phyloP scores from a whole-genome alignment of 2,888 invertebrate genomes.

The Taenaris catops region DNA sequence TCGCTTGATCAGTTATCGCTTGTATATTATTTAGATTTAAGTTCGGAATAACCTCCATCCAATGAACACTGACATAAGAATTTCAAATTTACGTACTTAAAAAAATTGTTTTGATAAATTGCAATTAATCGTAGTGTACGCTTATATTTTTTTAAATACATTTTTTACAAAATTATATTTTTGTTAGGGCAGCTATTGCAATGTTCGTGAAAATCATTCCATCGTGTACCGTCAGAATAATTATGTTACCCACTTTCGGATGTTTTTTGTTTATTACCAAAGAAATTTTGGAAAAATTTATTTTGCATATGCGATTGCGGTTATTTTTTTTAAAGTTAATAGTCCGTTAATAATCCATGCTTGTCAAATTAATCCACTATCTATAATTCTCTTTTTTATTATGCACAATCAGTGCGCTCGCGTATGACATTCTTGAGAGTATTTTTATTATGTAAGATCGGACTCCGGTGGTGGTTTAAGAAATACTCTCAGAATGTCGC shows the following conservation, averaged over 20 bases:
- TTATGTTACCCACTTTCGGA: slow-evolving; percentile 49
- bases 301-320: slow-evolving; percentile 46
- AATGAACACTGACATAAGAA: slow-evolving; percentile 56
- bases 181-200: slow-evolving; percentile 70
- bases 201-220: slow-evolving; percentile 62
- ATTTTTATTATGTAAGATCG: slow-evolving; percentile 46
- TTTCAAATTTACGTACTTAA: slow-evolving; percentile 72
- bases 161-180: slow-evolving; percentile 49
- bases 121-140: slow-evolving; percentile 55
- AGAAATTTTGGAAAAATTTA: slow-evolving; percentile 55
- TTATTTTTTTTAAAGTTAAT: slow-evolving; percentile 32
- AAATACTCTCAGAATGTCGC: slow-evolving; percentile 66
- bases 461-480: slow-evolving; percentile 37
- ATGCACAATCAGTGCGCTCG: slow-evolving; percentile 65
- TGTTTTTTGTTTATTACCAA: slow-evolving; percentile 65
- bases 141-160: slow-evolving; percentile 69
- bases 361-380: slow-evolving; percentile 52
- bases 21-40: slow-evolving; percentile 58
- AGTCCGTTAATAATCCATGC: slow-evolving; percentile 43
- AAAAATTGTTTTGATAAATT: slow-evolving; percentile 36
- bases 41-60: slow-evolving; percentile 53
- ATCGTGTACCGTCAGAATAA: slow-evolving; percentile 49
- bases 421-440: slow-evolving; percentile 58
- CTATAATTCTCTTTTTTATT: slow-evolving; percentile 55
- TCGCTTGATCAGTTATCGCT: slow-evolving; percentile 63